phyloP scores from a whole-genome alignment of 2,888 invertebrate genomes.

The Sepioteuthis lessoniana region DNA sequence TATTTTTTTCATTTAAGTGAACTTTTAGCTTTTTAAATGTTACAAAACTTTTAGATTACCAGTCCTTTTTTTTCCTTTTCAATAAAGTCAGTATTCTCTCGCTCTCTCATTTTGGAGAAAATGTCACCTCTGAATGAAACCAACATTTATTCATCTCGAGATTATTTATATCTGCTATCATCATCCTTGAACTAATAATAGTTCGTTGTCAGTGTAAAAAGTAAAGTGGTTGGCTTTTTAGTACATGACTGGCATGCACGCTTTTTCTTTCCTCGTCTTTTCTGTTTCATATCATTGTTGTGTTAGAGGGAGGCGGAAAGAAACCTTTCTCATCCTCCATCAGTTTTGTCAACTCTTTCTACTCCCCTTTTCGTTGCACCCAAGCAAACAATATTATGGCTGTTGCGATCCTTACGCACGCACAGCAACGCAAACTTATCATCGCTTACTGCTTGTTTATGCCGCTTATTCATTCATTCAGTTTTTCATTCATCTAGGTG shows the following conservation, averaged over 20 bases:
- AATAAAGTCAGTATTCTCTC: too few relatives aligned
- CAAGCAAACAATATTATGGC: neutral
- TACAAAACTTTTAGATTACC: neutral
- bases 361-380: neutral
- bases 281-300: neutral
- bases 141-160: neutral
- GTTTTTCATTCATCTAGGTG: neutral
- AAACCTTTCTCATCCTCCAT: neutral
- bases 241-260: neutral
- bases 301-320: neutral
- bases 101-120: neutral
- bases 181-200: neutral
- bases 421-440: neutral
- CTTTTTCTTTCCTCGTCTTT: neutral
- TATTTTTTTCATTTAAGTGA: neutral
- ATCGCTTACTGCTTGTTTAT: neutral
- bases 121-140: neutral
- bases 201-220: neutral
- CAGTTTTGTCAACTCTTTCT: neutral
- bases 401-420: slow-evolving; percentile 36
- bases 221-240: neutral
- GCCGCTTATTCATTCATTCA: neutral
- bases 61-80: neutral
- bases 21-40: neutral
- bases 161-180: neutral